These are phyloP conservation scores for Neodiprion lecontei DNA, from an alignment of 1,140 invertebrate genomes.

Conservation along the genomic window DNA sequence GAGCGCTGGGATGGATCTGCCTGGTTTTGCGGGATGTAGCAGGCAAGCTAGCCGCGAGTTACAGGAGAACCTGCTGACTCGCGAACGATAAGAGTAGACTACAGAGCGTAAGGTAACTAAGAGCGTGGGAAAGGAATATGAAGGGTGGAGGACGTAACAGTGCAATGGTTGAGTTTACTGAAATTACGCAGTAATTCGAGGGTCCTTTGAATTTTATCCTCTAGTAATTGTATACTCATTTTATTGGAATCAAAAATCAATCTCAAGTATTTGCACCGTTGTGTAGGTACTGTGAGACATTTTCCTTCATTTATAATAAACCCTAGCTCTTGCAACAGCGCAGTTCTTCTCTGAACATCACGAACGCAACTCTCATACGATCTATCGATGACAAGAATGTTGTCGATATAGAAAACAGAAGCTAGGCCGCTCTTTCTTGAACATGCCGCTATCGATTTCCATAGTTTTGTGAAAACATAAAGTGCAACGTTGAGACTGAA, in stretches of 20 bases:
- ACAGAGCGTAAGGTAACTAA: too few relatives aligned
- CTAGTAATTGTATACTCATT: background rate
- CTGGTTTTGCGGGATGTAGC: too few relatives aligned
- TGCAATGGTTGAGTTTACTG: constrained; percentile 13
- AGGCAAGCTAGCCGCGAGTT: too few relatives aligned
- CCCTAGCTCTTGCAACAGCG: background rate
- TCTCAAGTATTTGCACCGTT: background rate
- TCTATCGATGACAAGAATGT: constrained; percentile 24
- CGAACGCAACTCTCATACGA: background rate
- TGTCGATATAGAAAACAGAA: constrained; percentile 31
- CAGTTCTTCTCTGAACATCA: background rate
- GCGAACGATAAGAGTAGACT: too few relatives aligned
- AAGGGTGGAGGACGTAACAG: too few relatives aligned
- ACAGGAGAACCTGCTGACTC: too few relatives aligned
- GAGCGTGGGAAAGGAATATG: too few relatives aligned
- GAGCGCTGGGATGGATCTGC: too few relatives aligned
- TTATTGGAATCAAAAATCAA: background rate
- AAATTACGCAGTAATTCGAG: constrained; percentile 20
- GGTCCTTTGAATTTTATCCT: background rate
- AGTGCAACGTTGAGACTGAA: constrained; percentile 29
- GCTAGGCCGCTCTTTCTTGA: constrained; percentile 24
- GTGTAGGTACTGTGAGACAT: background rate
- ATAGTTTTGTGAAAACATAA: constrained; percentile 31
- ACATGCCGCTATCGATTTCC: constrained; percentile 28
- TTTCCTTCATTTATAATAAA: constrained; percentile 20